A percentile compares a stretch with the other conserved stretches of the same genome.
Conservation (phyloP, 2,797 vertebrate species). For the Crenuchus spilurus region DNA sequence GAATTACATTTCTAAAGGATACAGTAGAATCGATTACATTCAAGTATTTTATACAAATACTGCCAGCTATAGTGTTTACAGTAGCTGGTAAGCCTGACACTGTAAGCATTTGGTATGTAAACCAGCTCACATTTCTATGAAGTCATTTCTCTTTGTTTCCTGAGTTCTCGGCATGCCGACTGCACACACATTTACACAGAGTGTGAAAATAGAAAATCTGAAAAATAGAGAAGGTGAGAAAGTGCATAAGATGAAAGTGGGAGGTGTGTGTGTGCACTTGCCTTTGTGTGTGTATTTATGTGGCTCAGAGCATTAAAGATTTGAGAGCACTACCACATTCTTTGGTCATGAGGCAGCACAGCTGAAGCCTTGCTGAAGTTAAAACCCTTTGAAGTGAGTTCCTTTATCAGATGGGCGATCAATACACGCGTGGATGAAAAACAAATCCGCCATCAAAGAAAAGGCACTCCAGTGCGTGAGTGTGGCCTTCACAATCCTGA, state of each 20-base stretch:
- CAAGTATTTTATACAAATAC: too few relatives aligned
- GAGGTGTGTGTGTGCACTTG: constrained; percentile 11
- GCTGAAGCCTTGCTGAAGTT: constrained; percentile 63
- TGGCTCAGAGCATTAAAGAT: constrained; percentile 27
- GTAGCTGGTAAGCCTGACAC: too few relatives aligned
- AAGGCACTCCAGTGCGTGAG: constrained; percentile 65
- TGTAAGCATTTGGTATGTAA: too few relatives aligned
- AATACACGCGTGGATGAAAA: constrained; percentile 72
- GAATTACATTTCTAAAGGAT: too few relatives aligned
- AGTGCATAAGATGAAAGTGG: constrained; percentile 9
- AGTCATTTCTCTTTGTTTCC: too few relatives aligned
- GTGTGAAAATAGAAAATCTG: not conserved
- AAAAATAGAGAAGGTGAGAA: not conserved
- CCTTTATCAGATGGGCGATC: constrained; percentile 73
- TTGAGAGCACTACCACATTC: constrained; percentile 68
- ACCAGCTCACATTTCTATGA: too few relatives aligned
- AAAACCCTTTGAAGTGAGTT: constrained; percentile 74
- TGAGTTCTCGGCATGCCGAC: too few relatives aligned
- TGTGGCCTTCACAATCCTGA: constrained; percentile 67
- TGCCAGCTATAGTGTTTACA: too few relatives aligned
- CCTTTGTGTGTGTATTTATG: constrained; percentile 19
- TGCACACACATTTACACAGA: not conserved
- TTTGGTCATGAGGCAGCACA: constrained; percentile 73
- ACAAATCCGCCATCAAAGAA: constrained; percentile 76
- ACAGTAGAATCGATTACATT: too few relatives aligned